Evolutionary conservation across 2,888 invertebrate genomes (phyloP), one percentile per base, ranked within the genome.

Genomic region (Napeogenes sylphis): DNA sequence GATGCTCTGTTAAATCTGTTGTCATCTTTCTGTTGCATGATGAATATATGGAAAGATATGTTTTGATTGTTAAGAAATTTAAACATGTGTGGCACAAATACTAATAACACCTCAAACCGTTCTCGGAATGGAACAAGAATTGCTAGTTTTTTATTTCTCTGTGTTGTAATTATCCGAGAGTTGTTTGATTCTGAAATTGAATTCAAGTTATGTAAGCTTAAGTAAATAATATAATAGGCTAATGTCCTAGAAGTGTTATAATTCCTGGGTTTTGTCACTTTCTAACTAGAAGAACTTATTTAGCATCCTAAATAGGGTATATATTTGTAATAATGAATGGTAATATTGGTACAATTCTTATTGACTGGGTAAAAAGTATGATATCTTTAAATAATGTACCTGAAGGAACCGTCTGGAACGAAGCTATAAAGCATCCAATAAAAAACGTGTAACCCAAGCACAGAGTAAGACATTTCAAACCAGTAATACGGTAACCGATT

Each of bases 1-100:
- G 98, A 97, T 1, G 99, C 99, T 73, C 99, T 91, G 87, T 99
- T 99, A 79, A 99, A 99, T 68, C 99, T 93, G 79, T 93, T 95
- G 61, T 91, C 92, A 78, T 97, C 97, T 51, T 95, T 93, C 88
- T 99, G 99, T 85, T 99, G 98, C n/a, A 99, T 87, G 55, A 99
- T 90, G 81, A 95, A 97, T 83, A 99, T 96, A 78, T 95, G 93
- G 84, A 97, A 96, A 13, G 92, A 89, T 69, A 99, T 92, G 59
- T 93, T 91, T 83, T 99, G 98, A 64, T 92, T 92, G 55, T 92
- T 92, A 45, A 99, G 88, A 84, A 98, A 99, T 46, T 91, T 89
- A 73, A 95, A 93, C 90, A 99, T 94, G 77, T 98, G 95, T 6
- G 99, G 98, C 10, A 94, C 96, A 89, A 99, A 99, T 72, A 94